phyloP scores from a whole-genome alignment of 2,888 invertebrate genomes.

The Podotricha telesiphe region DNA sequence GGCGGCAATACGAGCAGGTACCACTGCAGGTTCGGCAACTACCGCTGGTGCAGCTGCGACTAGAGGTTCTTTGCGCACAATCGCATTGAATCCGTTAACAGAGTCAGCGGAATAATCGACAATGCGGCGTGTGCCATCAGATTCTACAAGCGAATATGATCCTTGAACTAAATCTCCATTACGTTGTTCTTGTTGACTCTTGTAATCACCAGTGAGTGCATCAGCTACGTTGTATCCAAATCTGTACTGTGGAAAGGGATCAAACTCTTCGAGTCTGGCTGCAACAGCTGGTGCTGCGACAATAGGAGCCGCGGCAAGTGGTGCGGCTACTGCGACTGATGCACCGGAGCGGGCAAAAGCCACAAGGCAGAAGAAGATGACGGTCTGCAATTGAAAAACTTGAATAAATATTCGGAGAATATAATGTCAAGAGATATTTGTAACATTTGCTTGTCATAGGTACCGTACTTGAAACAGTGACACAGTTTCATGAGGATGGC shows the following conservation, averaged over 20 bases:
- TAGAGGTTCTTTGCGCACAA: constrained; percentile 71
- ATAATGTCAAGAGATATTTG: constrained; percentile 3
- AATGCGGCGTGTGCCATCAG: constrained; percentile 71
- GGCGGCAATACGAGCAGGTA: constrained; percentile 52
- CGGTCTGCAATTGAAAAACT: constrained; percentile 54
- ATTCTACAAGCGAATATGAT: constrained; percentile 70
- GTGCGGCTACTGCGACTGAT: constrained; percentile 53
- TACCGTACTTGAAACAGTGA: constrained; percentile 78
- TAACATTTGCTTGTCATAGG: constrained; percentile 50
- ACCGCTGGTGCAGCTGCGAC: constrained; percentile 58
- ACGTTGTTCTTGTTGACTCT: constrained; percentile 77
- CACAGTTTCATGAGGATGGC: constrained; percentile 72
- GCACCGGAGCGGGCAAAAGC: constrained; percentile 61
- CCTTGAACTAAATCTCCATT: constrained; percentile 82
- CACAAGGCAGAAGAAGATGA: constrained; percentile 66
- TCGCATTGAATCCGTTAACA: constrained; percentile 73
- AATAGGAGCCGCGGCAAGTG: constrained; percentile 52
- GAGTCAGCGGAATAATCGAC: constrained; percentile 75
- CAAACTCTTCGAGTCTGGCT: constrained; percentile 71
- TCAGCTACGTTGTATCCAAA: constrained; percentile 77
- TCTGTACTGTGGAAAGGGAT: constrained; percentile 83
- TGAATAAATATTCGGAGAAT: not conserved
- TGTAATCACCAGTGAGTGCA: constrained; percentile 75
- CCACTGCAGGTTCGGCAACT: constrained; percentile 56
- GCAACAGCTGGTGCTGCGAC: constrained; percentile 54